Base-by-base conservation (phyloP, 2,888 invertebrate species). In the Oscheius sp. region DNA sequence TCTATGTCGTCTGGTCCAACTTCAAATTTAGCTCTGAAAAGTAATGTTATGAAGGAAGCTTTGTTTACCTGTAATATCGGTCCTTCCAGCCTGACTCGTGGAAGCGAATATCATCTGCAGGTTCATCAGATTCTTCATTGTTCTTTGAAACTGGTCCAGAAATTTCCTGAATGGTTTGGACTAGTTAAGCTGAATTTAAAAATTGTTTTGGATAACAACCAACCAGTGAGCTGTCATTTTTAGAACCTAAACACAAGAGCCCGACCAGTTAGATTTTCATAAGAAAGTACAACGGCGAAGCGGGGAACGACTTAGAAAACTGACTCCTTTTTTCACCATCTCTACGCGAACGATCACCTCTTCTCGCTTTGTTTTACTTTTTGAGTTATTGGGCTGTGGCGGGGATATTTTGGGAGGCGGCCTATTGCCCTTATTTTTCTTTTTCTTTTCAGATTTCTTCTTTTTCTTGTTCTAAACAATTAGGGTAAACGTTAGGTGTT, bases 41-140 rank as follows among this genome's bases (percentile, higher is more conserved):
- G 15, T 12, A n/a, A 69, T 29, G 15, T 12, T 34, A 37, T 57
- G 12, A 20, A n/a, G 1, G 15, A 23, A 45, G 1, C 8, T 17
- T 25, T 6, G 17, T 10, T 37, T 37, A 71, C 71, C 48, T 58
- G 50, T 77, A 77, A 89, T 98, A 98, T 39, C 98, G 91, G 87
- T 96, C 95, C 88, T 97, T 97, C 90, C 96, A 98, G 0, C 98
- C 98, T 81, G 93, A 93, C 88, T 98, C 96, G 93, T 95, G 89
- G 50, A 89, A 77, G 57, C 88, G 71, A 6, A 86, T 82, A 39
- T 82, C 81, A 67, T 87, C 86, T 8, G 68, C 57, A 2, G 82
- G 78, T 23, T 78, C 86, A 5, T 79, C 76, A 10, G 78, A 78
- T 20, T 79, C 79, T 3, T 70, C 67, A 17, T 17, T 2, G 5